Conservation (phyloP, 2,797 vertebrate species). For the Aselliscus stoliczkanus region DNA sequence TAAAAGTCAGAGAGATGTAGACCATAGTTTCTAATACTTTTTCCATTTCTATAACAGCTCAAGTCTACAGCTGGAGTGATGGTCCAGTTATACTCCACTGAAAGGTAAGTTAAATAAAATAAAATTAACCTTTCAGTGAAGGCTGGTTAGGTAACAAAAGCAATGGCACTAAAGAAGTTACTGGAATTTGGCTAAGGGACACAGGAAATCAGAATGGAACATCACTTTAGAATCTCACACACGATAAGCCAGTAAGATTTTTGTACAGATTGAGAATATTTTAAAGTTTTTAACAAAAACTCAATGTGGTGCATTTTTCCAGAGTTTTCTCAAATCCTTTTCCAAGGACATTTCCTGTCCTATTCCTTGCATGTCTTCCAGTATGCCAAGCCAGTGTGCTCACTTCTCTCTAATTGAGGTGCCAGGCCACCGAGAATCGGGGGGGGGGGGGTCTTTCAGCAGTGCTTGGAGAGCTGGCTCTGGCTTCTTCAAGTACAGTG, state of each 20-base stretch:
- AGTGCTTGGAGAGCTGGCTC: conserved; percentile 39
- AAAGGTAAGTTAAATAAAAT: background rate
- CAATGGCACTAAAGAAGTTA: conserved; percentile 31
- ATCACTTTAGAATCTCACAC: background rate
- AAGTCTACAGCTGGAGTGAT: background rate
- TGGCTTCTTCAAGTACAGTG: conserved; percentile 67
- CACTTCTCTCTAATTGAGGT: conserved; percentile 66
- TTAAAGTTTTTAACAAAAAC: conserved; percentile 13
- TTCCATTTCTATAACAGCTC: background rate
- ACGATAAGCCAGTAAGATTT: background rate
- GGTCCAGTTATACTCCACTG: background rate
- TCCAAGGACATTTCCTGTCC: conserved; percentile 59
- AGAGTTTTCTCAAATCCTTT: conserved; percentile 66
- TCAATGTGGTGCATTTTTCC: conserved; percentile 46
- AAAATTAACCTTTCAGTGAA: conserved; percentile 56
- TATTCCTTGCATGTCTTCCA: conserved; percentile 53
- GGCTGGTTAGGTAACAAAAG: conserved; percentile 33
- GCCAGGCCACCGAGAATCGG: background rate
- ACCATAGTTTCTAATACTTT: background rate
- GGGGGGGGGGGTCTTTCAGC: conserved; percentile 24
- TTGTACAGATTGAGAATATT: background rate
- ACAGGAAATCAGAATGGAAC: conserved; percentile 20
- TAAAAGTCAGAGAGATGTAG: background rate
- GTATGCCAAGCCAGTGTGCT: conserved; percentile 32
- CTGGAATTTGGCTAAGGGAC: conserved; percentile 45